phyloP scores from a whole-genome alignment of 2,888 invertebrate species.

The Sabellastarte sp. region DNA sequence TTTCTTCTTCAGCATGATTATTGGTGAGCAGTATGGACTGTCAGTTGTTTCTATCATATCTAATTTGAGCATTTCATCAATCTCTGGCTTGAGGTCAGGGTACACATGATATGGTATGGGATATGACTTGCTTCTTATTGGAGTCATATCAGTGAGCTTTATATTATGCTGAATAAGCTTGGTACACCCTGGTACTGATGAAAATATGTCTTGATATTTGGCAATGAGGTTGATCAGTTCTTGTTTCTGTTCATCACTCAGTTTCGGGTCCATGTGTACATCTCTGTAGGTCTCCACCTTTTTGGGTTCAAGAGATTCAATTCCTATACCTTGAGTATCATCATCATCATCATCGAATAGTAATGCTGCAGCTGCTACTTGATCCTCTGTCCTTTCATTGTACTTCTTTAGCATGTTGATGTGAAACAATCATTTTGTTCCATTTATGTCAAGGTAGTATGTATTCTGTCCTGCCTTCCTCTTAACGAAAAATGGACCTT shows the following conservation, averaged over 20 bases:
- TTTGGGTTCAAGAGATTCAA: not conserved
- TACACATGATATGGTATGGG: not conserved
- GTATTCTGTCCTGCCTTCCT: not conserved
- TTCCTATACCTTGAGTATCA: not conserved
- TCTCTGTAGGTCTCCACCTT: not conserved
- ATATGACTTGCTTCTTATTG: not conserved
- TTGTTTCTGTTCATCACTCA: not conserved
- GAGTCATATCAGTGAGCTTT: not conserved
- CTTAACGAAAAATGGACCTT: constrained; percentile 9
- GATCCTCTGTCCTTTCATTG: not conserved
- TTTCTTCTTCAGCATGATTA: not conserved
- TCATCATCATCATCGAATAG: not conserved
- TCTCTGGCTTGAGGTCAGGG: not conserved
- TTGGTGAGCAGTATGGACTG: not conserved
- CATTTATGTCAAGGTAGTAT: constrained; percentile 1
- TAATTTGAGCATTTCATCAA: not conserved
- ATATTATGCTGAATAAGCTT: not conserved
- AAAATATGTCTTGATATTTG: not conserved
- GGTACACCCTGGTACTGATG: not conserved
- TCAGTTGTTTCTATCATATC: not conserved
- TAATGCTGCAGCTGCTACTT: not conserved
- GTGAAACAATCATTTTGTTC: constrained; percentile 1
- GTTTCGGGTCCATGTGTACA: not conserved
- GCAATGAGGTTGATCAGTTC: not conserved
- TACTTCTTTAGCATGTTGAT: constrained; percentile 8